Evolutionary conservation across 2,888 invertebrate species (phyloP).

Genomic region (Diadromus collaris): DNA sequence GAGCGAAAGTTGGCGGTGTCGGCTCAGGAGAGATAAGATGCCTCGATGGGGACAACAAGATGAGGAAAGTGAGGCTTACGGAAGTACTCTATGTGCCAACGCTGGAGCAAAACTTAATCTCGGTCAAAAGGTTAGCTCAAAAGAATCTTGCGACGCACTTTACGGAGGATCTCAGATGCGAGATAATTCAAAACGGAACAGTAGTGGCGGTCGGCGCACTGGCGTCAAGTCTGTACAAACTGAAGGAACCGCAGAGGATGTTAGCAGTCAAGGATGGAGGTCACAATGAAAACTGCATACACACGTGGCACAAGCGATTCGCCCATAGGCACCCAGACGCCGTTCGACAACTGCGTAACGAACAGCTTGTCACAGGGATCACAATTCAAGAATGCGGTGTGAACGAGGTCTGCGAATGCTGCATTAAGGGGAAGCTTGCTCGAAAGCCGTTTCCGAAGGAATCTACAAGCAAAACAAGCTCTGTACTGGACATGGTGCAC

Average conservation of each 20-base stretch:
- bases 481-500: constrained; percentile 67
- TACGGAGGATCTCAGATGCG: constrained; percentile 33
- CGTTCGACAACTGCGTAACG: constrained; percentile 53
- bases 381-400: constrained; percentile 61
- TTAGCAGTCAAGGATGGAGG: neutral
- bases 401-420: constrained; percentile 59
- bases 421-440: constrained; percentile 66
- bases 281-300: constrained; percentile 54
- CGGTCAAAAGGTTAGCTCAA: no score
- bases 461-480: constrained; percentile 50
- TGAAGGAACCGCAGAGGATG: no score
- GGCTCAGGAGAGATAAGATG: constrained; percentile 53
- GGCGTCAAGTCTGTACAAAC: no score
- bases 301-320: constrained; percentile 64
- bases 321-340: constrained; percentile 60
- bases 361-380: constrained; percentile 58
- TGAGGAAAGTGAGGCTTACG: constrained; percentile 34
- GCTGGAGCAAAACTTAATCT: constrained; percentile 50
- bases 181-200: constrained; percentile 35
- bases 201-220: constrained; percentile 28
- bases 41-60: constrained; percentile 7
- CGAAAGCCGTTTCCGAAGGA: constrained; percentile 64
- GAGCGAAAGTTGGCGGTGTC: constrained; percentile 40
- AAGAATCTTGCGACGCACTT: no score
- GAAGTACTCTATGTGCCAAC: constrained; percentile 59